A percentile compares a stretch with the other conserved stretches of the same genome.
Conservation (phyloP, 2,888 invertebrate species). For the Operophtera brumata region DNA sequence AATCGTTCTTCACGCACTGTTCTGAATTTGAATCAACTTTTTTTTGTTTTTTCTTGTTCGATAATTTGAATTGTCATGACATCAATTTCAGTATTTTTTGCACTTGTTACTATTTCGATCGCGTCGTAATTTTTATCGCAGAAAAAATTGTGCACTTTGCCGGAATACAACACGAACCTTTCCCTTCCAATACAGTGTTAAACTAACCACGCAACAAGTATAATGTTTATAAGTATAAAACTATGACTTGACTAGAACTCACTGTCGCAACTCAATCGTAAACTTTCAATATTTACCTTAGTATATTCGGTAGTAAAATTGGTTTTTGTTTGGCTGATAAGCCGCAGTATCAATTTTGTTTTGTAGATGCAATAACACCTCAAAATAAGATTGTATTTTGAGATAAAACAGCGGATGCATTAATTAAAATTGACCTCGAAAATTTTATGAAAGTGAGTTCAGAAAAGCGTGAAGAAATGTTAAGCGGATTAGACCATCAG, state of each 20-base stretch:
- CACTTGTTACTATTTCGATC: conserved; percentile 10
- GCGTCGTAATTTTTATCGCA: conserved; percentile 5
- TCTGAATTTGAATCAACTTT: conserved; percentile 27
- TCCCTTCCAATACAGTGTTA: conserved; percentile 68
- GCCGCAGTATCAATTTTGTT: conserved; percentile 49
- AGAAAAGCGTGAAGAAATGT: conserved; percentile 48
- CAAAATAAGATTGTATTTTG: conserved; percentile 49
- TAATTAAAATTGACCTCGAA: conserved; percentile 36
- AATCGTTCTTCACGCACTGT: conserved; percentile 20
- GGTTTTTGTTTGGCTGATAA: conserved; percentile 34
- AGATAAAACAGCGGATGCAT: conserved; percentile 39
- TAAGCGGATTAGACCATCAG: conserved; percentile 20
- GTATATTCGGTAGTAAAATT: conserved; percentile 34
- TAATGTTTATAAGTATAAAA: conserved; percentile 75
- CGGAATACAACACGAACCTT: conserved; percentile 54
- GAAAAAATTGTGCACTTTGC: conserved; percentile 15
- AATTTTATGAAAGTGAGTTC: conserved; percentile 41
- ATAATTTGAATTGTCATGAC: conserved; percentile 30
- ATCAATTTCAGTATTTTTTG: conserved; percentile 12
- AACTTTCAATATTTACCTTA: conserved; percentile 31
- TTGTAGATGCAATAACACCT: conserved; percentile 54
- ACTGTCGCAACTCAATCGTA: conserved; percentile 62
- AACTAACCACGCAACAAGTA: conserved; percentile 71
- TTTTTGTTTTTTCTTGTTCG: conserved; percentile 25
- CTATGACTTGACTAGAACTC: conserved; percentile 60